phyloP scores from a whole-genome alignment of 2,797 vertebrate species.

The Brachyalestes nurse region DNA sequence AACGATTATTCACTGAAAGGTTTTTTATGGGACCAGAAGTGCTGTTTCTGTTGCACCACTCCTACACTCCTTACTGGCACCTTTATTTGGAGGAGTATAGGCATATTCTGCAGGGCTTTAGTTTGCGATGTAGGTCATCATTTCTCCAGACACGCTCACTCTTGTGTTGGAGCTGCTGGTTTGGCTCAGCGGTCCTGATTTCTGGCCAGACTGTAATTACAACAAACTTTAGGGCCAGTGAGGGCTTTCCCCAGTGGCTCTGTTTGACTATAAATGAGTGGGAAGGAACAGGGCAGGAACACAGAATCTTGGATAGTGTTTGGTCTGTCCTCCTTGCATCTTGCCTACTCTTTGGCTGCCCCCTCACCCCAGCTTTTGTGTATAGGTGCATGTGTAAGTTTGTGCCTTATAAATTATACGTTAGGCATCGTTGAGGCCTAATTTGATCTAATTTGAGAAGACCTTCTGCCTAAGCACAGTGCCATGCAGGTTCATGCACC shows the following conservation, averaged over 20 bases:
- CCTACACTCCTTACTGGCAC: neutral
- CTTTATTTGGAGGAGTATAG: neutral
- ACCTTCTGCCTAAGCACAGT: constrained; percentile 25
- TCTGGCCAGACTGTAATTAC: constrained; percentile 46
- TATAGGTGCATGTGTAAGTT: constrained; percentile 75
- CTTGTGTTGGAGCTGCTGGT: constrained; percentile 30
- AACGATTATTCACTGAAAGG: too few relatives aligned
- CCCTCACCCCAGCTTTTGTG: constrained; percentile 47
- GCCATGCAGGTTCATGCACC: constrained; percentile 21
- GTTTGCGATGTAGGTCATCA: neutral
- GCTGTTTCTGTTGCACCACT: neutral
- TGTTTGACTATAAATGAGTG: constrained; percentile 73
- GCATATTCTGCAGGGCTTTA: neutral
- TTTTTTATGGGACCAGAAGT: neutral
- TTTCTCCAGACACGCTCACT: neutral
- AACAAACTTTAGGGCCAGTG: constrained; percentile 27
- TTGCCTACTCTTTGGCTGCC: constrained; percentile 64
- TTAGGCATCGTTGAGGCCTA: constrained; percentile 65
- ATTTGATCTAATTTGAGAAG: constrained; percentile 41
- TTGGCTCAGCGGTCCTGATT: constrained; percentile 27
- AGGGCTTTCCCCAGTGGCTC: constrained; percentile 60
- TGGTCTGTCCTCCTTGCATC: constrained; percentile 68
- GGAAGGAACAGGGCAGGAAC: constrained; percentile 60
- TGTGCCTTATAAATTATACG: constrained; percentile 79
- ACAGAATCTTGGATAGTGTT: constrained; percentile 60